Percentiles rank a stretch among this genome's conserved stretches.
phyloP scores from a whole-genome alignment of 2,797 vertebrate species.

The Cossypha polioptera region DNA sequence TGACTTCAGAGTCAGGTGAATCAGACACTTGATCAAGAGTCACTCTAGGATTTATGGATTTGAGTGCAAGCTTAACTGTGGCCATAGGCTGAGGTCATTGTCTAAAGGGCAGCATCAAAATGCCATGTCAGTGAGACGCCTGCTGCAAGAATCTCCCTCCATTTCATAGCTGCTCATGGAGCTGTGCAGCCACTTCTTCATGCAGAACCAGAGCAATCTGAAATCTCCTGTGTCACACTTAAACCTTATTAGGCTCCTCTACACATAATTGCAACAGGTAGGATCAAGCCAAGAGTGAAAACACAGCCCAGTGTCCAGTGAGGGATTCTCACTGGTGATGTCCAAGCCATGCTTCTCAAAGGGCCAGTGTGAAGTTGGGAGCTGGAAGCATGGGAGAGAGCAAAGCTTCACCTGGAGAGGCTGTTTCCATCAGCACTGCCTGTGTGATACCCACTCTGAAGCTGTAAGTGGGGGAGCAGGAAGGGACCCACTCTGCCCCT shows the following conservation, averaged over 20 bases:
- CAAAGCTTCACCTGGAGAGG: not conserved
- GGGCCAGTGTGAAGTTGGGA: not conserved
- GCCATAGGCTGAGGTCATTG: not conserved
- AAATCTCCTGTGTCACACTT: not conserved
- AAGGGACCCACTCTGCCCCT: not conserved
- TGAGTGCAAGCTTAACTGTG: not conserved
- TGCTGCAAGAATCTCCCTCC: not conserved
- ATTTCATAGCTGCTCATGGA: not conserved
- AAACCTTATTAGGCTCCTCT: not conserved
- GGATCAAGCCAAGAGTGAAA: not conserved
- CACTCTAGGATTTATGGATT: not conserved
- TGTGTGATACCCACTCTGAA: not conserved
- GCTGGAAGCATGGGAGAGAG: not conserved
- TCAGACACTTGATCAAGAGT: not conserved
- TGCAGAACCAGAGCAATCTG: accelerated
- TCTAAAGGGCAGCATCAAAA: not conserved
- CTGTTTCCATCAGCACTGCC: not conserved
- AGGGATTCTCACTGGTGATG: not conserved
- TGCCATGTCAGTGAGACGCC: not conserved
- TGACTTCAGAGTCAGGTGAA: not conserved
- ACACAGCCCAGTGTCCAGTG: accelerated
- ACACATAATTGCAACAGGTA: not conserved
- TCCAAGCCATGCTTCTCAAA: not conserved
- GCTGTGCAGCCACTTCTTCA: not conserved
- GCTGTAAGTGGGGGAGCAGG: not conserved